phyloP scores from a whole-genome alignment of 2,113 vertebrate genomes.

The Phylloscopus whistleri region DNA sequence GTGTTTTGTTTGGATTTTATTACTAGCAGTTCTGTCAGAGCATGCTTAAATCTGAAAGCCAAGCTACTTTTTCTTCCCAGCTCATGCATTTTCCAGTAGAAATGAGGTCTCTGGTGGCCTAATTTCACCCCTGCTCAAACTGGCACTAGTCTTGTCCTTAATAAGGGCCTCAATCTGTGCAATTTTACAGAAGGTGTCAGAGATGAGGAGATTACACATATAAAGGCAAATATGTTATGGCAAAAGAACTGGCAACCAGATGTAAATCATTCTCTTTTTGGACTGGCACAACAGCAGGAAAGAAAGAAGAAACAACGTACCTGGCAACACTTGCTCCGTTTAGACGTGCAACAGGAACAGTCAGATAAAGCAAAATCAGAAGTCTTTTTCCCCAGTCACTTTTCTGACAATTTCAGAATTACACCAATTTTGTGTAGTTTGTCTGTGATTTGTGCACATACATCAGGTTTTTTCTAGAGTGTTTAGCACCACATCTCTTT shows the following conservation, averaged over 20 bases:
- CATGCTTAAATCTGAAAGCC: neutral
- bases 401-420: neutral
- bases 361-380: neutral
- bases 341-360: neutral
- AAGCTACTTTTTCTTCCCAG: neutral
- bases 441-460: neutral
- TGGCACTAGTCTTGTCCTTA: neutral
- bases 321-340: neutral
- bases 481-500: neutral
- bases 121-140: neutral
- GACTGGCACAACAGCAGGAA: neutral
- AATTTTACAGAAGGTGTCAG: neutral
- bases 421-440: neutral
- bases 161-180: neutral
- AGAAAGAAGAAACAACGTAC: neutral
- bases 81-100: neutral
- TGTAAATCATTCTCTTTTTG: neutral
- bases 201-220: neutral
- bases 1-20: slow-evolving; percentile 29
- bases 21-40: neutral
- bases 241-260: neutral
- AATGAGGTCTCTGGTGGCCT: neutral
- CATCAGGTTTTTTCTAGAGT: neutral
- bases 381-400: neutral
- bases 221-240: neutral